Evolutionary conservation across 2,888 invertebrate genomes (phyloP), one percentile per base, ranked within the genome.

Genomic region (Ophion costatus): DNA sequence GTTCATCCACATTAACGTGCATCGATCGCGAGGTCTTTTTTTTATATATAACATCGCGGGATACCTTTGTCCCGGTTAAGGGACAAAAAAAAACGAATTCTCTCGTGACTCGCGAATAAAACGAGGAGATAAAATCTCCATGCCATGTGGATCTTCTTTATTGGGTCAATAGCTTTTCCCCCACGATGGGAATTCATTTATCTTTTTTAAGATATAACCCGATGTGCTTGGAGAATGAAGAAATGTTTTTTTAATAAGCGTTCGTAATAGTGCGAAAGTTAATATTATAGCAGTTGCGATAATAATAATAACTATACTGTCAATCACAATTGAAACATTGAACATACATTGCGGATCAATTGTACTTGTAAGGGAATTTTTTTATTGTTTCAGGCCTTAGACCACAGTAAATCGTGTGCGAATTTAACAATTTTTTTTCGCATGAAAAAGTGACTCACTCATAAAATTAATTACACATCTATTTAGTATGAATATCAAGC

Each of bases 1-100:
- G 45, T 70, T 29, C 20, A 59, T n/a, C 42, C 59, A 20, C 24
- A 3, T 22, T 70, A 14, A 67, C 24, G 70, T 74, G 29, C 38
- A 82, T 78, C 74, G 59, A 24, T 56, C 14, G 42, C 20, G 57
- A 51, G 22, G 73, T n/a, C 63, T 71, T 64, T 42, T 38, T 17
- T 56, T 33, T 59, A 20, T n/a, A 6, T 59, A 20, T 69, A 38
- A 5, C 24, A 7, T 17, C 70, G 33, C 14, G 17, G 45, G 45
- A 45, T 70, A 45, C 17, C 42, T 29, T 73, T 33, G 38, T 66
- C 33, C 45, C 33, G 64, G 71, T 77, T 45, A 77, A 77, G 59
- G 14, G 17, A 22, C 29, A 5, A 38, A 71, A 71, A 29, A 17
- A 42, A 59, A n/a, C 22, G 20, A 42, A 20, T 63, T 71, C 66